Percentiles rank a stretch among this genome's conserved stretches.
Conservation (phyloP, 2,113 vertebrate species). For the Xenopus borealis region DNA sequence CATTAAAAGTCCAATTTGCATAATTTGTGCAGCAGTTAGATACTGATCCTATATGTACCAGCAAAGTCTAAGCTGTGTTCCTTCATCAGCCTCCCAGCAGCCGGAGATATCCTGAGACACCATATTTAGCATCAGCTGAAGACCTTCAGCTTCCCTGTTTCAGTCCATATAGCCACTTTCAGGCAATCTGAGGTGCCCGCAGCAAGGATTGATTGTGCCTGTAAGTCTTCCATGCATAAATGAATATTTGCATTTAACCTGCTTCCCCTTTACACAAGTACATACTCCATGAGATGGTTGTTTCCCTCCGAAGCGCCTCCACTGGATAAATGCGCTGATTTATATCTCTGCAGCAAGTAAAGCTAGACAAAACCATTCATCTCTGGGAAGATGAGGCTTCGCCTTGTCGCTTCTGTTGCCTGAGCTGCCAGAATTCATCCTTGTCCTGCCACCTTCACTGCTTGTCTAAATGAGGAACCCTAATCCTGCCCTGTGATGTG, state of each 20-base stretch:
- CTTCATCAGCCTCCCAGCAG: no score
- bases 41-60: no score
- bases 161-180: no score
- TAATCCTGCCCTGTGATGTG: conserved; percentile 5
- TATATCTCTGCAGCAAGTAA: conserved; percentile 44
- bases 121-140: no score
- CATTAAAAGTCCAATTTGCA: no score
- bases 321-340: conserved; percentile 33
- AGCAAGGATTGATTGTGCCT: conserved; percentile 22
- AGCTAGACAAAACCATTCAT: conserved; percentile 43
- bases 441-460: not conserved
- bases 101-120: no score
- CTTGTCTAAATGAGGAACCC: conserved; percentile 6
- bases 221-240: not conserved
- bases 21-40: no score
- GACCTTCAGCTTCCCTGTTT: no score
- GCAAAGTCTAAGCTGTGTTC: no score
- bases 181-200: no score
- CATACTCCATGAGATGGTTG: conserved; percentile 27
- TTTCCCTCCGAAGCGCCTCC: conserved; percentile 32
- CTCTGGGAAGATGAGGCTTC: conserved; percentile 31
- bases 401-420: conserved; percentile 8
- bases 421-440: conserved; percentile 6
- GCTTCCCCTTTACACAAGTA: conserved; percentile 36
- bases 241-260: conserved; percentile 40